Conservation (phyloP, 2,888 invertebrate species). For the Drosophila cracens region DNA sequence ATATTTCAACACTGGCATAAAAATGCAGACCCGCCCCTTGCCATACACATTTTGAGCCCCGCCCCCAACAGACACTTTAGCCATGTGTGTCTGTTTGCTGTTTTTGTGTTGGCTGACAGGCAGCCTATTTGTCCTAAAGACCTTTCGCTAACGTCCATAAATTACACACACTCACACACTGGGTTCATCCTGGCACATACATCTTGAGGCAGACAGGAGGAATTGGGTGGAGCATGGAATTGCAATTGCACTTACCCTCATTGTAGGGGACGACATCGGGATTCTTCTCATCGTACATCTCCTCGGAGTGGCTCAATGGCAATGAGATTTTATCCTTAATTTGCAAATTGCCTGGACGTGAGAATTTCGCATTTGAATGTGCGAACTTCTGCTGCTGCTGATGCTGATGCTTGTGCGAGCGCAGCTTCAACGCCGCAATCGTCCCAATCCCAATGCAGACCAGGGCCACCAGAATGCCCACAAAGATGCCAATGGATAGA, state of each 20-base stretch:
- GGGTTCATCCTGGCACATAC: conserved; percentile 43
- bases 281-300: conserved; percentile 94
- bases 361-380: conserved; percentile 85
- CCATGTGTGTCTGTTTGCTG: conserved; percentile 14
- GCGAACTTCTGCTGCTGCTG: conserved; percentile 83
- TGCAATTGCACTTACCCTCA: conserved; percentile 88
- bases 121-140: conserved; percentile 49
- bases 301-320: conserved; percentile 88
- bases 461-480: conserved; percentile 85
- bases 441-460: conserved; percentile 85
- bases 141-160: conserved; percentile 54
- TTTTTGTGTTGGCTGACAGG: conserved; percentile 34
- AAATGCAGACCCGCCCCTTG: conserved; percentile 46
- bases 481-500: conserved; percentile 85
- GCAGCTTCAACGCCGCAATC: conserved; percentile 84
- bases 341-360: conserved; percentile 87
- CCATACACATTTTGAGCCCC: background rate
- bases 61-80: conserved; percentile 19
- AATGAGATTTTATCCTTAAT: conserved; percentile 89
- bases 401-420: conserved; percentile 84
- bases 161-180: conserved; percentile 44
- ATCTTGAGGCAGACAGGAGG: conserved; percentile 55
- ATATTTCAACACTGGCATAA: conserved; percentile 72
- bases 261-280: conserved; percentile 95
- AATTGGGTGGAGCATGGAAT: background rate